Evolutionary conservation across 2,797 vertebrate species (phyloP).

Genomic region (Amniataba percoides): DNA sequence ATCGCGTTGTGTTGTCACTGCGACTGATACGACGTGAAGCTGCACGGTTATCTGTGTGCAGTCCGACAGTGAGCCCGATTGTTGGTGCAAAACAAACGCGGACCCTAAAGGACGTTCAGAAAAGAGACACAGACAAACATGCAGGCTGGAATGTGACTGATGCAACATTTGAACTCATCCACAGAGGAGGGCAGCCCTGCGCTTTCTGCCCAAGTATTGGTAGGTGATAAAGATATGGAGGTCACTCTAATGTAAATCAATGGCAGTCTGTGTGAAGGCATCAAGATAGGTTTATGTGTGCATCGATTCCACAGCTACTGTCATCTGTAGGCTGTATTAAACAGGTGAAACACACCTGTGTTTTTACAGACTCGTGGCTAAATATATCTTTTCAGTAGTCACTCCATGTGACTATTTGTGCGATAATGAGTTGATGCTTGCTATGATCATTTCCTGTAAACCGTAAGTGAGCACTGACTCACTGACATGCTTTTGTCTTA

Average conservation of each 20-base stretch:
- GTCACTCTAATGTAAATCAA: background rate
- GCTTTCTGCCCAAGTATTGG: background rate
- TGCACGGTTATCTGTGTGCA: too few species aligned
- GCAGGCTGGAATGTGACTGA: background rate
- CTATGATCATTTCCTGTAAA: background rate
- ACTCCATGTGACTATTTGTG: background rate
- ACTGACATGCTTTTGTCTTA: background rate
- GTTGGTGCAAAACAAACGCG: constrained; percentile 34
- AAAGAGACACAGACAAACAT: background rate
- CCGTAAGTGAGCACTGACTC: background rate
- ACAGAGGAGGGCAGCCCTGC: background rate
- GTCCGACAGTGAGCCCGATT: too few species aligned
- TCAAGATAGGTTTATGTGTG: too few species aligned
- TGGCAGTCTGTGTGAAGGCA: background rate
- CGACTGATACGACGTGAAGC: too few species aligned
- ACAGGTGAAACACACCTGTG: background rate
- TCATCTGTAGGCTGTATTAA: too few species aligned
- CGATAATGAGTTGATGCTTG: background rate
- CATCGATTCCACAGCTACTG: background rate
- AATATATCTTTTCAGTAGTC: background rate
- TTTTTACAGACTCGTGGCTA: background rate
- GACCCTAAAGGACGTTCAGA: background rate
- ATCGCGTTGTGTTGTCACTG: too few species aligned
- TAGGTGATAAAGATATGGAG: too few species aligned
- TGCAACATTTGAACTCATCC: background rate